Conservation (phyloP, 2,113 vertebrate genomes). For the Barnardius zonarius region DNA sequence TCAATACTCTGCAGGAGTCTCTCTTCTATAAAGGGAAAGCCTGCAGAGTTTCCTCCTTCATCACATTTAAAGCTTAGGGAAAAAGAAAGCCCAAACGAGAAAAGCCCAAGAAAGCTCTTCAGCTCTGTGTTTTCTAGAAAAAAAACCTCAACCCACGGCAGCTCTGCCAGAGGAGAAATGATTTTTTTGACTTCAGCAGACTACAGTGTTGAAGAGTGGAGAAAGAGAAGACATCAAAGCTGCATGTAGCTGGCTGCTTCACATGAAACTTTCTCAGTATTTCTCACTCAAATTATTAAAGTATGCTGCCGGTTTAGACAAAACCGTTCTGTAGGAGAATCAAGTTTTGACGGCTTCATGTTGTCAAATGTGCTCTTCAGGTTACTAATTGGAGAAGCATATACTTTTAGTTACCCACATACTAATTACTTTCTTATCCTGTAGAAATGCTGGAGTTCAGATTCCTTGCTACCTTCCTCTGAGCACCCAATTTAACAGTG, state of each 20-base stretch:
- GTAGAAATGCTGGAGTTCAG: background rate
- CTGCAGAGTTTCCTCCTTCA: background rate
- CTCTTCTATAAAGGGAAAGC: background rate
- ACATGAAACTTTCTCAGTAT: background rate
- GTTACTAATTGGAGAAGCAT: background rate
- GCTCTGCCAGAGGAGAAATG: background rate
- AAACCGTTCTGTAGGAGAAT: background rate
- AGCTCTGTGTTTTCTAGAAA: background rate
- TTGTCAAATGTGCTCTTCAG: background rate
- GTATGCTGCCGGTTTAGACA: background rate
- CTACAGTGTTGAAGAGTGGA: background rate
- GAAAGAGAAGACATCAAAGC: constrained; percentile 33
- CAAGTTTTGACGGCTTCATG: background rate
- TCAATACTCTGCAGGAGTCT: background rate
- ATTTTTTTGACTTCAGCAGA: constrained; percentile 6
- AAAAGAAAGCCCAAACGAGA: background rate
- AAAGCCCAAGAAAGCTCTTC: background rate
- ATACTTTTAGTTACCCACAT: background rate
- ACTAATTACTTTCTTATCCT: background rate
- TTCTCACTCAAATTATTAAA: background rate
- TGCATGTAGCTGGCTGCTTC: constrained; percentile 2
- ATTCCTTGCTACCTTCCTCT: background rate
- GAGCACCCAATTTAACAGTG: background rate
- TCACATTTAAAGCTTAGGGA: background rate
- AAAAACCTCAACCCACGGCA: background rate